Percentiles rank a stretch among this genome's conserved stretches.
phyloP scores from a whole-genome alignment of 2,113 vertebrate species.

The Nibea coibor region DNA sequence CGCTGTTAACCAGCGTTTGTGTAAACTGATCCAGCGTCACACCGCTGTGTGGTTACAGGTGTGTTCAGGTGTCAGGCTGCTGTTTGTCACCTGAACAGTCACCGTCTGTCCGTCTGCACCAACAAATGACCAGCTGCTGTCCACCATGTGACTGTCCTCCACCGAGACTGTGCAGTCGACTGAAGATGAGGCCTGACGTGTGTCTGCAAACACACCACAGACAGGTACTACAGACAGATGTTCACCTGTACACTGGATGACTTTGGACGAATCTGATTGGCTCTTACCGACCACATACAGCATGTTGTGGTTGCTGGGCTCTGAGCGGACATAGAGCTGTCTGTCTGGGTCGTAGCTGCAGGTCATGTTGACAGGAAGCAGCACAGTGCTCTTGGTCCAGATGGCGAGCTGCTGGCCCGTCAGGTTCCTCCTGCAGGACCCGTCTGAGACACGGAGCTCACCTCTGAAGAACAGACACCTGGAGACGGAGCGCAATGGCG shows the following conservation, averaged over 20 bases:
- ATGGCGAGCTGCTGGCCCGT: not conserved
- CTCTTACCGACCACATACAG: conserved; percentile 33
- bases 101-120: not conserved
- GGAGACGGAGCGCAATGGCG: not conserved
- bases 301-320: conserved; percentile 20
- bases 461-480: conserved; percentile 15
- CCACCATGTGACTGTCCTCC: not conserved
- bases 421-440: conserved; percentile 28
- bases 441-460: rapidly evolving
- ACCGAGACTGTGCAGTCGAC: conserved; percentile 2
- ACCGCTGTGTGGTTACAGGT: not conserved
- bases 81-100: not conserved
- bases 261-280: not conserved
- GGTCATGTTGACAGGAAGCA: conserved; percentile 38
- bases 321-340: not conserved
- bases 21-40: too few species aligned
- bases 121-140: not conserved
- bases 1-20: too few species aligned
- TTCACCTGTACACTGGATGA: too few species aligned
- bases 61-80: not conserved
- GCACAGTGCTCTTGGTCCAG: not conserved
- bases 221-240: too few species aligned
- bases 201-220: not conserved
- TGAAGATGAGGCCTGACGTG: not conserved
- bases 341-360: not conserved